phyloP scores from a whole-genome alignment of 2,888 invertebrate species.

The Trissoscelio sp. region DNA sequence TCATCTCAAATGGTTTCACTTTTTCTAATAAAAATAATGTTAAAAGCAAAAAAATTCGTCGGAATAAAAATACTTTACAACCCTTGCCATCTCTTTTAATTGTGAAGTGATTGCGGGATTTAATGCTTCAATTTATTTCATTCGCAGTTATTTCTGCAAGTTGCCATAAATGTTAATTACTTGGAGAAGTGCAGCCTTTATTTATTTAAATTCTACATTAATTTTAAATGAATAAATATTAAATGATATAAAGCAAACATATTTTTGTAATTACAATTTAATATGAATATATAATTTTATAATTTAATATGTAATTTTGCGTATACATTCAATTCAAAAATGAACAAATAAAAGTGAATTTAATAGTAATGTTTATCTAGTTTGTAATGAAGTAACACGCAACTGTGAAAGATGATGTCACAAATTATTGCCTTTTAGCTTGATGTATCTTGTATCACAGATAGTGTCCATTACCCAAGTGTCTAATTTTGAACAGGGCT shows the following conservation, averaged over 20 bases:
- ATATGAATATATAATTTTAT: no score
- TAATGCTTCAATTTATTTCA: neutral
- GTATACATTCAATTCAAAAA: neutral
- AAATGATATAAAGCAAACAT: neutral
- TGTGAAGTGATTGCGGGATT: neutral
- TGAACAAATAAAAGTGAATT: neutral
- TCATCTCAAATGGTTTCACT: no score
- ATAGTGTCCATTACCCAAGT: neutral
- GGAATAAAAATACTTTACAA: neutral
- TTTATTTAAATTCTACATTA: neutral
- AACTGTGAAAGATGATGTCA: neutral
- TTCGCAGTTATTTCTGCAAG: neutral
- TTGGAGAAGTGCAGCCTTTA: neutral
- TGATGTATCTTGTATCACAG: neutral
- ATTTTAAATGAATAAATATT: neutral
- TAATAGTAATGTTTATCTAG: neutral
- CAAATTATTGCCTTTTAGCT: neutral
- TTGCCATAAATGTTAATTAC: neutral
- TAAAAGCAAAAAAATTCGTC: neutral
- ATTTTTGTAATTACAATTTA: no score
- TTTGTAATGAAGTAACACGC: neutral
- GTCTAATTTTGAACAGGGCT: neutral
- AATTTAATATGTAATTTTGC: no score
- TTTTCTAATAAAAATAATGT: no score
- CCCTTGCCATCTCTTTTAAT: neutral